These are phyloP conservation scores for Thamnophis elegans DNA, from an alignment of 2,797 vertebrate genomes.

Conservation along the genomic window DNA sequence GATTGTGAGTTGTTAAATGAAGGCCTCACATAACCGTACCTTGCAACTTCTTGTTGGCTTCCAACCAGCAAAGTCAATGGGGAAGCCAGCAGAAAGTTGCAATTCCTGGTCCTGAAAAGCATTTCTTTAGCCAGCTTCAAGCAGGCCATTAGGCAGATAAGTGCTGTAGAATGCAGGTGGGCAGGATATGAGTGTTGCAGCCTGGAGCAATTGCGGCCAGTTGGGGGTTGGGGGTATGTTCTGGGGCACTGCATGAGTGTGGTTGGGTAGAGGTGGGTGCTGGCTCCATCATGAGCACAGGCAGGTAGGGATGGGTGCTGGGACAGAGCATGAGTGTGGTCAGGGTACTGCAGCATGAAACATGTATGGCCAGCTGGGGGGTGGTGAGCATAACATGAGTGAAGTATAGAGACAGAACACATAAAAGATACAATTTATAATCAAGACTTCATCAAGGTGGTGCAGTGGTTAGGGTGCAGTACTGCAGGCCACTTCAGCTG, in stretches of 20 bases:
- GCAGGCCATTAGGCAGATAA: not conserved
- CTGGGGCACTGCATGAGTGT: not conserved
- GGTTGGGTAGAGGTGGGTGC: not conserved
- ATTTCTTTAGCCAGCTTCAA: not conserved
- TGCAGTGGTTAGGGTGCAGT: no score
- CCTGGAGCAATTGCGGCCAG: not conserved
- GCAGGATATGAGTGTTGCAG: not conserved
- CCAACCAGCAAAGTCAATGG: not conserved
- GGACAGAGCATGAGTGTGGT: not conserved
- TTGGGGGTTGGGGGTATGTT: not conserved
- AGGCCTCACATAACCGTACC: not conserved
- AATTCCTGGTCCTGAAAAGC: not conserved
- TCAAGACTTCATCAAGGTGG: not conserved
- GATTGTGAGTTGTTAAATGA: not conserved
- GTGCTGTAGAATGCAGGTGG: not conserved
- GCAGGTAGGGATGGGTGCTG: not conserved
- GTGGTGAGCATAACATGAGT: not conserved
- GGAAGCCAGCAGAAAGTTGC: not conserved
- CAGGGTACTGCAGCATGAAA: not conserved
- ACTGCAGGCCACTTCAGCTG: no score
- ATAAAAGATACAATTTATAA: not conserved
- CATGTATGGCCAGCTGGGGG: not conserved
- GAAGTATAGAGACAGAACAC: not conserved
- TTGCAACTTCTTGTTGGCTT: not conserved
- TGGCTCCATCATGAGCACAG: not conserved